These are phyloP conservation scores for Boleophthalmus pectinirostris DNA, from an alignment of 2,113 vertebrate genomes.

Conservation along the genomic window DNA sequence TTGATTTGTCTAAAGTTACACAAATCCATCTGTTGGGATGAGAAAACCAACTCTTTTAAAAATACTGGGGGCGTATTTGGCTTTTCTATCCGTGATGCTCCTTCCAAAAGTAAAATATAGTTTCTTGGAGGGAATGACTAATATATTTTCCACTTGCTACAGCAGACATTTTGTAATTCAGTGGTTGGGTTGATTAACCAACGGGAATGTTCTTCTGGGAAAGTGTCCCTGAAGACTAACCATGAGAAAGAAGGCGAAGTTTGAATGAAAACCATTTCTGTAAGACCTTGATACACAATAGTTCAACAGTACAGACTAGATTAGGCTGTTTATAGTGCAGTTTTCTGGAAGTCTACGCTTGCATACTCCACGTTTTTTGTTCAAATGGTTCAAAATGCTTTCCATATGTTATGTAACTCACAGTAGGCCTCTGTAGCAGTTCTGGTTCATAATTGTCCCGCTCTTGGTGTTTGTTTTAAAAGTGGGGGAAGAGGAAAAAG, in stretches of 20 bases:
- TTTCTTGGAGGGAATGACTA: neutral
- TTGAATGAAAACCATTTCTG: slow-evolving; percentile 6
- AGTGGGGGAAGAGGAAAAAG: slow-evolving; percentile 17
- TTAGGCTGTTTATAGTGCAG: neutral
- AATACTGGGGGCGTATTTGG: neutral
- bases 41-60: neutral
- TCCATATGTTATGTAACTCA: slow-evolving; percentile 4
- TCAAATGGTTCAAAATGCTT: neutral
- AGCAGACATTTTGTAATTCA: slow-evolving; percentile 11
- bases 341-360: neutral
- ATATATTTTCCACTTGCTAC: neutral
- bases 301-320: neutral
- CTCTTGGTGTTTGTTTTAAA: slow-evolving; percentile 4
- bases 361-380: neutral
- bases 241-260: neutral
- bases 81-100: neutral
- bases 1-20: neutral
- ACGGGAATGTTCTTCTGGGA: slow-evolving; percentile 34
- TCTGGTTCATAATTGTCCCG: slow-evolving; percentile 2
- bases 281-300: neutral
- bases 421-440: neutral
- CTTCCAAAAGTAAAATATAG: neutral
- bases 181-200: neutral
- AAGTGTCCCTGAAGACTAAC: slow-evolving; percentile 6
- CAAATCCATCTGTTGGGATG: neutral